A percentile compares a stretch with the other conserved stretches of the same genome.
These are phyloP conservation scores for Gortyna flavago DNA, from an alignment of 2,888 invertebrate species.

Conservation along the genomic window DNA sequence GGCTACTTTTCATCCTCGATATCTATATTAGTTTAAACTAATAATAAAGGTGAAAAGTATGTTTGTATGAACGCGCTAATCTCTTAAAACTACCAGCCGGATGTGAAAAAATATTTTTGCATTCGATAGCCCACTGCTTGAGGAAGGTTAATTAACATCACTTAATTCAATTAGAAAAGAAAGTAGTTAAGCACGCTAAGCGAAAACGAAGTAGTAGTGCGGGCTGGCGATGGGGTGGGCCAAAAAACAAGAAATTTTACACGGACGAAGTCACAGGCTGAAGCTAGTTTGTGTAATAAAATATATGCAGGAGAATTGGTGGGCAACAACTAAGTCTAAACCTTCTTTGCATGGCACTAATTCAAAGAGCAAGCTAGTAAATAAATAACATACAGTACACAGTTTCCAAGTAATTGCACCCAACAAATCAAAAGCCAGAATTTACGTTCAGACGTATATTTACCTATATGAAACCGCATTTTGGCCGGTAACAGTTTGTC, in stretches of 20 bases:
- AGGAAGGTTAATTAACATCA: too few species aligned
- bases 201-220: background rate
- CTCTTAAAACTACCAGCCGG: too few species aligned
- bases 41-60: too few species aligned
- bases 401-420: constrained; percentile 39
- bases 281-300: background rate
- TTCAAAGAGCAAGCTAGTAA: background rate
- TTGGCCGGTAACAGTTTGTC: constrained; percentile 52
- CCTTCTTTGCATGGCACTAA: background rate
- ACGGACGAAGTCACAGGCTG: background rate
- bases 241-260: background rate
- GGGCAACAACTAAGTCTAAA: background rate
- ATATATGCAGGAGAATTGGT: background rate
- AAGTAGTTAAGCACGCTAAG: too few species aligned
- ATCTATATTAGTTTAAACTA: too few species aligned
- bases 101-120: too few species aligned
- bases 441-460: constrained; percentile 24
- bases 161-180: too few species aligned
- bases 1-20: too few species aligned
- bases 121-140: too few species aligned
- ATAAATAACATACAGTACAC: constrained; percentile 9
- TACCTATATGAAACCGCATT: constrained; percentile 50
- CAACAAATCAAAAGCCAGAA: constrained; percentile 40
- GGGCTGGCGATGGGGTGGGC: background rate
- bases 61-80: too few species aligned